phyloP scores from a whole-genome alignment of 2,113 vertebrate genomes.

The Istiophorus platypterus region DNA sequence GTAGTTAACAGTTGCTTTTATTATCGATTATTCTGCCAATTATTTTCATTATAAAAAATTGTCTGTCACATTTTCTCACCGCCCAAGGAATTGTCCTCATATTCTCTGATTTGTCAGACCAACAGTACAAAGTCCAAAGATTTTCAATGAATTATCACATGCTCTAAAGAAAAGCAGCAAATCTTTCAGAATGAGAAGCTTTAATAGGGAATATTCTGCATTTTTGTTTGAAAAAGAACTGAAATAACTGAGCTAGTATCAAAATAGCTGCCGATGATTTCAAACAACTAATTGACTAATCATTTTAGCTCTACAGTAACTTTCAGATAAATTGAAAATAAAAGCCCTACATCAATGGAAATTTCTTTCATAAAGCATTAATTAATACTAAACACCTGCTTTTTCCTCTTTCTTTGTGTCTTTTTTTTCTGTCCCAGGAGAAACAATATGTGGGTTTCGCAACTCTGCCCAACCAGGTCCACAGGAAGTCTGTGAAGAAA shows the following conservation, averaged over 20 bases:
- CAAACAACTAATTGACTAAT: background rate
- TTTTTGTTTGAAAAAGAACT: too few relatives aligned
- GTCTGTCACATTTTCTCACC: too few relatives aligned
- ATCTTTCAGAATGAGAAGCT: background rate
- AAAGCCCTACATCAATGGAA: background rate
- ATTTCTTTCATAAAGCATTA: background rate
- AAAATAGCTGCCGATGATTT: background rate
- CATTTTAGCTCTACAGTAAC: background rate
- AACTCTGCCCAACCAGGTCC: constrained; percentile 97
- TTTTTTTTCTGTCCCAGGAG: constrained; percentile 85
- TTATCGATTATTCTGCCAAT: too few relatives aligned
- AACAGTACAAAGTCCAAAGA: too few relatives aligned
- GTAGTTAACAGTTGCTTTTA: too few relatives aligned
- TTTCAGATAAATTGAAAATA: background rate
- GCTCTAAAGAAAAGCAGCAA: background rate
- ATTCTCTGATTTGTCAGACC: too few relatives aligned
- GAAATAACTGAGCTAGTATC: too few relatives aligned
- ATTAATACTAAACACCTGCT: background rate
- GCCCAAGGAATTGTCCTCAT: too few relatives aligned
- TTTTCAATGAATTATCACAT: too few relatives aligned
- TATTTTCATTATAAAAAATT: too few relatives aligned
- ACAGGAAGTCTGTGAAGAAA: constrained; percentile 99
- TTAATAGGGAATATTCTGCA: background rate
- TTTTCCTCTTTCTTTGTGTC: constrained; percentile 29
- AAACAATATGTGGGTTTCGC: constrained; percentile 99